Evolutionary conservation across 2,888 invertebrate genomes (phyloP).

Genomic region (Lymantria monacha): DNA sequence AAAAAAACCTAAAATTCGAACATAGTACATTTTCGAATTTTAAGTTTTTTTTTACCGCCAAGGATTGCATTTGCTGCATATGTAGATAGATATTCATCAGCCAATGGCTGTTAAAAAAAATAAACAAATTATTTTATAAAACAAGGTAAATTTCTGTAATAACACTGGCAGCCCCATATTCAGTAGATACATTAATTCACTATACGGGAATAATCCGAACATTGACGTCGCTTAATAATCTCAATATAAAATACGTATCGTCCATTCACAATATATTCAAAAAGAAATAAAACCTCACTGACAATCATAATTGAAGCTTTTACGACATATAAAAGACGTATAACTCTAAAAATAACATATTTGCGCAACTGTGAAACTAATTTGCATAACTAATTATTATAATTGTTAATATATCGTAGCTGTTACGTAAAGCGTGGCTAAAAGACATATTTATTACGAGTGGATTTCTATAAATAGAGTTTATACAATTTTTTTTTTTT

Average conservation of each 20-base stretch:
- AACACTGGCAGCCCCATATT: not conserved
- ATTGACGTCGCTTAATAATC: conserved; percentile 69
- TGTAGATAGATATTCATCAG: too few relatives aligned
- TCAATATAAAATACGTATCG: too few relatives aligned
- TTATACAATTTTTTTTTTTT: too few relatives aligned
- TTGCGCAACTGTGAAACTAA: conserved; percentile 1
- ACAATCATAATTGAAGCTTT: conserved; percentile 40
- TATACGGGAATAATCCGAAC: conserved; percentile 72
- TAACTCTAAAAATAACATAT: conserved; percentile 8
- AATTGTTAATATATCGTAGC: not conserved
- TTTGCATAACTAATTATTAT: not conserved
- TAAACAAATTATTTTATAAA: not conserved
- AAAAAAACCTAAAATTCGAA: too few relatives aligned
- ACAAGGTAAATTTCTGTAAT: not conserved
- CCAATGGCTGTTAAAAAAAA: too few relatives aligned
- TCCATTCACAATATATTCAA: conserved; percentile 48
- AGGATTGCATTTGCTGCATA: too few relatives aligned
- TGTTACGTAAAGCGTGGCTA: not conserved
- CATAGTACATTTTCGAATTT: too few relatives aligned
- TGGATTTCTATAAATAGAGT: not conserved
- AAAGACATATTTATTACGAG: not conserved
- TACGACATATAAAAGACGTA: conserved; percentile 33
- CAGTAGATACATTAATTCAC: conserved; percentile 48
- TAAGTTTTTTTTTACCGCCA: too few relatives aligned
- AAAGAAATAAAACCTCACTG: conserved; percentile 28